A percentile compares a stretch with the other conserved stretches of the same genome.
phyloP scores from a whole-genome alignment of 2,797 vertebrate genomes.

The Sebastes trivittatus region DNA sequence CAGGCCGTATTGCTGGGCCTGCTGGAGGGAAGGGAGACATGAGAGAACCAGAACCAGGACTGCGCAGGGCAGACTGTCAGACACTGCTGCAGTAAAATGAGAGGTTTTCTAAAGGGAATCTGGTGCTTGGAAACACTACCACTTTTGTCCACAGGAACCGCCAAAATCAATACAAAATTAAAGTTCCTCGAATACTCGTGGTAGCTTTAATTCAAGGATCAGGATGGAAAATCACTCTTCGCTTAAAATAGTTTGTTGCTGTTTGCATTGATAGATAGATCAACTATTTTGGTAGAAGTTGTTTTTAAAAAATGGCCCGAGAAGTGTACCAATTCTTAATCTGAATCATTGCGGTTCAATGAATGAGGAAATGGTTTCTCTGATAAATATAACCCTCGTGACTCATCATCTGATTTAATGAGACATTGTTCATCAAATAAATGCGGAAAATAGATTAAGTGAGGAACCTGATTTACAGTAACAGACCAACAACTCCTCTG shows the following conservation, averaged over 20 bases:
- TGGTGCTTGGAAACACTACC: too few relatives aligned
- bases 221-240: not conserved
- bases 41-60: too few relatives aligned
- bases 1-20: too few relatives aligned
- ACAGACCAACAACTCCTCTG: not conserved
- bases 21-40: too few relatives aligned
- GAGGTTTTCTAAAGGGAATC: too few relatives aligned
- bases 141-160: too few relatives aligned
- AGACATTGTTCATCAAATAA: slow-evolving; percentile 13
- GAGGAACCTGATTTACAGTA: not conserved
- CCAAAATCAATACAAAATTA: too few relatives aligned
- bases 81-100: too few relatives aligned
- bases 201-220: not conserved
- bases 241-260: not conserved
- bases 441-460: not conserved
- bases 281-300: not conserved
- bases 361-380: slow-evolving; percentile 4
- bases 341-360: not conserved
- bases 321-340: not conserved
- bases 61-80: too few relatives aligned
- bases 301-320: not conserved
- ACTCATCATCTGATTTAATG: not conserved
- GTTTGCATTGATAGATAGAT: not conserved
- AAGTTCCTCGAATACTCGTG: too few relatives aligned
- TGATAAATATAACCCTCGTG: not conserved